Evolutionary conservation across 1,140 invertebrate genomes (phyloP).

Genomic region (Solen grandis): DNA sequence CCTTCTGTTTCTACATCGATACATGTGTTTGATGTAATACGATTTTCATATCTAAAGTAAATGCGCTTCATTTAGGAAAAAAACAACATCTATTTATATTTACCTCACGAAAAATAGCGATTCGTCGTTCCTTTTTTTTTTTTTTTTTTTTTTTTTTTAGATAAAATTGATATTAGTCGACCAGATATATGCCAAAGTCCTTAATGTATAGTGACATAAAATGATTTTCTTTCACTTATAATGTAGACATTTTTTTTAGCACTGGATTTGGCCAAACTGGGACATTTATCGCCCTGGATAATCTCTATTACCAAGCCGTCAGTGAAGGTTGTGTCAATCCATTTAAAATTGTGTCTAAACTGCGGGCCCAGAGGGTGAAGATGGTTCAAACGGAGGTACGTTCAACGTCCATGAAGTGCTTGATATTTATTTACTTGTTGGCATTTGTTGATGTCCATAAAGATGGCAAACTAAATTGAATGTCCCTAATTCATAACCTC

Average conservation of each 20-base stretch:
- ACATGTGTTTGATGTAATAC: neutral
- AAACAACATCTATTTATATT: too few relatives aligned
- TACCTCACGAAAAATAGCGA: too few relatives aligned
- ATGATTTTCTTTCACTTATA: neutral
- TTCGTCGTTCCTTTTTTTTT: neutral
- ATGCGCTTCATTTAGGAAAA: neutral
- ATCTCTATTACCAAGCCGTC: neutral
- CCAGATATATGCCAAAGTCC: neutral
- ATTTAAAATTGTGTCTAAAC: neutral
- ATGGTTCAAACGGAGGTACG: constrained; percentile 21
- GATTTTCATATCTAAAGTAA: neutral
- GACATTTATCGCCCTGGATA: constrained; percentile 16
- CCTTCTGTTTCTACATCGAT: neutral
- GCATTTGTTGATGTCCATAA: too few relatives aligned
- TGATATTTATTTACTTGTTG: too few relatives aligned
- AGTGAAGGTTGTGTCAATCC: constrained; percentile 6
- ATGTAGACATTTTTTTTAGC: neutral
- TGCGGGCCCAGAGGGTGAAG: constrained; percentile 5
- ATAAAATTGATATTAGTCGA: neutral
- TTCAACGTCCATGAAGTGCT: too few relatives aligned
- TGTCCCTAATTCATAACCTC: too few relatives aligned
- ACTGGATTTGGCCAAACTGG: neutral
- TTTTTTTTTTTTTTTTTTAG: neutral
- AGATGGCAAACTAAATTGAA: too few relatives aligned
- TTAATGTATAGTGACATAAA: neutral